phyloP scores from a whole-genome alignment of 2,797 vertebrate species.

The Anomalospiza imberbis region DNA sequence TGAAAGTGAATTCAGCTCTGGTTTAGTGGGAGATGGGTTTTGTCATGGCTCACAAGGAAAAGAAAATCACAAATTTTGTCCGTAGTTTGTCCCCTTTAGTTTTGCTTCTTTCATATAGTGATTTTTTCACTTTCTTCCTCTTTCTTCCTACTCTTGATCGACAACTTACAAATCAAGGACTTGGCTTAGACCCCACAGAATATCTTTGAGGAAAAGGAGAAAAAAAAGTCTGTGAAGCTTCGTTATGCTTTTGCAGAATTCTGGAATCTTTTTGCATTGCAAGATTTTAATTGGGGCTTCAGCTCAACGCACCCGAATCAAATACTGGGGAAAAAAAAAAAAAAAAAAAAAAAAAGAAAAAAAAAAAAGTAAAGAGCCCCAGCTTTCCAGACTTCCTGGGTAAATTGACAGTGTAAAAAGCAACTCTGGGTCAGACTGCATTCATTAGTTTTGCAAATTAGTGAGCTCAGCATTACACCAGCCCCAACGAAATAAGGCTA shows the following conservation, averaged over 20 bases:
- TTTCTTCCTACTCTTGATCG: background rate
- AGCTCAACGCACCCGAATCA: background rate
- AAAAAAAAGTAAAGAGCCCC: background rate
- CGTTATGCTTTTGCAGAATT: background rate
- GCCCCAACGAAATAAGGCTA: background rate
- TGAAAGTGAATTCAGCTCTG: background rate
- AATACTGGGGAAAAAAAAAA: background rate
- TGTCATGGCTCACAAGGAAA: background rate
- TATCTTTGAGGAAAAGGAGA: background rate
- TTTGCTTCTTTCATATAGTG: background rate
- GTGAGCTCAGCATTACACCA: background rate
- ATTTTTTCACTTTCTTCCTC: background rate
- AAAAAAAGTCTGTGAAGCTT: background rate
- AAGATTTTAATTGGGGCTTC: background rate
- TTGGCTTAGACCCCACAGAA: background rate
- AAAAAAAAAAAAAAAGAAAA: background rate
- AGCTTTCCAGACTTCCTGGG: background rate
- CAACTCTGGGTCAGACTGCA: background rate
- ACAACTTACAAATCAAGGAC: background rate
- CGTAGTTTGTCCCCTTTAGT: background rate
- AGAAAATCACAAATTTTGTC: background rate
- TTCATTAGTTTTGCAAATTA: conserved; percentile 37
- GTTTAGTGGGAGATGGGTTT: background rate
- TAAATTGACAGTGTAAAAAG: background rate
- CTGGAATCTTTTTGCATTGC: background rate